Percentiles rank a stretch among this genome's conserved stretches.
These are phyloP conservation scores for Eulemur rufifrons DNA, from an alignment of 2,113 vertebrate species.

Conservation along the genomic window DNA sequence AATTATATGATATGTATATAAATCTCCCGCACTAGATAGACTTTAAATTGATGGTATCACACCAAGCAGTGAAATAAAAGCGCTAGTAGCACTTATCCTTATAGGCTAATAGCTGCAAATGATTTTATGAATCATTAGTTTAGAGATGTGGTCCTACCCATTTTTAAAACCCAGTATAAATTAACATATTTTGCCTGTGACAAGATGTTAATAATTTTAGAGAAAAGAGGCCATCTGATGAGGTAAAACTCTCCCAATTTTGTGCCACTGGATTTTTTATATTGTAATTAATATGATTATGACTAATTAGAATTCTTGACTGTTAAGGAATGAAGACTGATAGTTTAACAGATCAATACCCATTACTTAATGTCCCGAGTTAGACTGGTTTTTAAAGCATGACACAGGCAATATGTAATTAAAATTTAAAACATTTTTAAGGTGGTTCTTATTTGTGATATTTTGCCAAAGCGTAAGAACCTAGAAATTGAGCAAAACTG, in stretches of 20 bases:
- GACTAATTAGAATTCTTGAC: slow-evolving; percentile 43
- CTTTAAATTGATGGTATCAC: slow-evolving; percentile 82
- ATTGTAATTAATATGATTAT: slow-evolving; percentile 60
- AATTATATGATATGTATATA: slow-evolving; percentile 72
- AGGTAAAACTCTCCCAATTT: slow-evolving; percentile 43
- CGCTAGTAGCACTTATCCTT: slow-evolving; percentile 76
- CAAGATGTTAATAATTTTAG: slow-evolving; percentile 66
- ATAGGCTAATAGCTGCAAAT: slow-evolving; percentile 82
- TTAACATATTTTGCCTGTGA: slow-evolving; percentile 78
- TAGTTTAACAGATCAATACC: slow-evolving; percentile 19
- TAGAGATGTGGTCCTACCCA: slow-evolving; percentile 74
- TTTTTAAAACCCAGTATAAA: slow-evolving; percentile 79
- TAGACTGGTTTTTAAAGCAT: neutral
- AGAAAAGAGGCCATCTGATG: slow-evolving; percentile 30
- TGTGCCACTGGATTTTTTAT: slow-evolving; percentile 58
- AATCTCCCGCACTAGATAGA: slow-evolving; percentile 70
- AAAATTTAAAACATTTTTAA: neutral
- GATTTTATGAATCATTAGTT: slow-evolving; percentile 86
- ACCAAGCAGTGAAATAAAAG: slow-evolving; percentile 81
- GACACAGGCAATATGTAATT: neutral
- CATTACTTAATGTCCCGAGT: neutral
- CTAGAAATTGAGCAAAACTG: slow-evolving; percentile 36
- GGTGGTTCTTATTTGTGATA: slow-evolving; percentile 11
- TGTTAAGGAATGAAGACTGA: neutral
- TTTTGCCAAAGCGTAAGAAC: neutral